Evolutionary conservation across 2,113 vertebrate genomes (phyloP).

Genomic region (Apeltes quadracus): DNA sequence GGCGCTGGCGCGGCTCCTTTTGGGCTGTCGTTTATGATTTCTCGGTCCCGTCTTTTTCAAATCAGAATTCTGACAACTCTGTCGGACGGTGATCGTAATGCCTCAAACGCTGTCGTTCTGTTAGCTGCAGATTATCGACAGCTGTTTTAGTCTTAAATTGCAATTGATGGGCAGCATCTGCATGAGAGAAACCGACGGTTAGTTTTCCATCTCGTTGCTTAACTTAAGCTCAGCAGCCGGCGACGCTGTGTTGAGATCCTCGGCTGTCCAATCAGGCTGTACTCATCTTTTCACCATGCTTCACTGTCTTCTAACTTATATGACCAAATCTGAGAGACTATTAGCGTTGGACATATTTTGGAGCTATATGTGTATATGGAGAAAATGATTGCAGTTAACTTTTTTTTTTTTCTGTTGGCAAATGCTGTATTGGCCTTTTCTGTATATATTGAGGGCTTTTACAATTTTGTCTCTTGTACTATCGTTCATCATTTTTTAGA

Average conservation of each 20-base stretch:
- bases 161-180: constrained; percentile 55
- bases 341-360: constrained; percentile 81
- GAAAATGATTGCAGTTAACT: constrained; percentile 71
- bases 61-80: constrained; percentile 59
- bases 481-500: constrained; percentile 77
- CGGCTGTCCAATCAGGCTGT: constrained; percentile 64
- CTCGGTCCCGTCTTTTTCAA: constrained; percentile 49
- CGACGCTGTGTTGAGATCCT: constrained; percentile 62
- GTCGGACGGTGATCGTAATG: constrained; percentile 73
- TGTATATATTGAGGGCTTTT: constrained; percentile 85
- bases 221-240: constrained; percentile 46
- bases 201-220: constrained; percentile 59
- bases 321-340: constrained; percentile 83
- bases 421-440: constrained; percentile 79
- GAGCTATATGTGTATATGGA: constrained; percentile 81
- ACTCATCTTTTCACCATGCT: constrained; percentile 70
- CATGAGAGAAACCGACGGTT: constrained; percentile 48
- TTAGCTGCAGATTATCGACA: constrained; percentile 49
- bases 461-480: constrained; percentile 79
- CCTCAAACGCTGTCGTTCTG: constrained; percentile 72
- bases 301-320: constrained; percentile 78
- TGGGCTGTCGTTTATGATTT: constrained; percentile 42
- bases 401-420: constrained; percentile 68
- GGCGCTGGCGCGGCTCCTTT: constrained; percentile 31
- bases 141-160: constrained; percentile 53